Conservation (phyloP, 2,888 invertebrate genomes). For the Drosophila mercatorum region DNA sequence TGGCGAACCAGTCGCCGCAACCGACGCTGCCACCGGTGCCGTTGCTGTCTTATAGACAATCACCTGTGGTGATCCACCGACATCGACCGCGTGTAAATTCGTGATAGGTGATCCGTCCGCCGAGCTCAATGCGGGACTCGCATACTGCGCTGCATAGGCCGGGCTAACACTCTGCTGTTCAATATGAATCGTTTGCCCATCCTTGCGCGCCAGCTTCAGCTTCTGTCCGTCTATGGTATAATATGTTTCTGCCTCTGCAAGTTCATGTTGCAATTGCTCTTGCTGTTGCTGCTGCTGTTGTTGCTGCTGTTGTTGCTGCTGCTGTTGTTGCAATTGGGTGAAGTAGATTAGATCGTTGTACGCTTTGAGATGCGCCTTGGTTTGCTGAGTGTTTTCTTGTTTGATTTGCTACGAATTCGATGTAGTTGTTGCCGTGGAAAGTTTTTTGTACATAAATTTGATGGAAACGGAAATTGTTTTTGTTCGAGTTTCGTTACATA, state of each 20-base stretch:
- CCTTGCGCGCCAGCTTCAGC: conserved; percentile 77
- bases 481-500: conserved; percentile 54
- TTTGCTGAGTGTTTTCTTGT: conserved; percentile 86
- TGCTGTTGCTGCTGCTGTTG: conserved; percentile 63
- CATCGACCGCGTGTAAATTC: conserved; percentile 77
- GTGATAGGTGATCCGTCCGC: conserved; percentile 82
- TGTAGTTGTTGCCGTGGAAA: conserved; percentile 37
- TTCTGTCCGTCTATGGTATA: conserved; percentile 81
- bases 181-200: conserved; percentile 62
- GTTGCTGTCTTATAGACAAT: conserved; percentile 82
- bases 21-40: conserved; percentile 48
- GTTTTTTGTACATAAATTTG: conserved; percentile 65
- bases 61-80: conserved; percentile 77
- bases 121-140: conserved; percentile 87
- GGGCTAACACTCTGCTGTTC: conserved; percentile 78
- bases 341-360: conserved; percentile 88
- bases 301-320: conserved; percentile 69
- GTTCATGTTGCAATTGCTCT: conserved; percentile 62
- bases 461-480: conserved; percentile 64
- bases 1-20: conserved; percentile 70
- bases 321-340: conserved; percentile 82
- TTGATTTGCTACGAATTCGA: conserved; percentile 78
- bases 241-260: conserved; percentile 72
- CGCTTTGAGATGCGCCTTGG: conserved; percentile 91
- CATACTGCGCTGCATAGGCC: conserved; percentile 90